Evolutionary conservation across 1,140 invertebrate species (phyloP), one percentile per base, ranked within the genome.

Genomic region (Musca domestica): DNA sequence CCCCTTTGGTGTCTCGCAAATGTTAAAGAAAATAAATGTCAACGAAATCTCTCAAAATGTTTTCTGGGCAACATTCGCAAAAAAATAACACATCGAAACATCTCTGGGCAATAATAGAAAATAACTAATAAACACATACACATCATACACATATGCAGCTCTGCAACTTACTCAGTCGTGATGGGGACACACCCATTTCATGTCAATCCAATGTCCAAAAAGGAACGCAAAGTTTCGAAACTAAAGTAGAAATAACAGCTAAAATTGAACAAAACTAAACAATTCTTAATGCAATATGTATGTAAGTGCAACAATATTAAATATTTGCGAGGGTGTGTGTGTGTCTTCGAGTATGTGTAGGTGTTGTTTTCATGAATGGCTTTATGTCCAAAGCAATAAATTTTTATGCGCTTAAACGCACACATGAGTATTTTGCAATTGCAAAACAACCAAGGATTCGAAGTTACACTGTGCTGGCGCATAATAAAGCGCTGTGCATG

Each of bases 331-430:
- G 20, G 23, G 22, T 17, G 2, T 58, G 17, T 23, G 27, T 20
- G 10, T 41, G 34, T 41, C 5, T 41, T 2, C 2, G 34, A 9
- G 34, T 41, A 12, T 41, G 34, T 41, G 34, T 41, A 41, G 34
- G 34, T 41, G 34, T 41, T 41, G 34, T 41, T 41, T 41, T 41
- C 34, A 20, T 61, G 56, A 61, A 23, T 61, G 34, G 56, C n/a
- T 61, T 61, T 61, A 61, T 61, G 56, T 61, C 27, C 27, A 61
- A 34, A 61, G 56, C 56, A 61, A 61, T 61, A 61, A 61, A 61
- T 34, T 61, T 61, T 61, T 61, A 61, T 61, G 27, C 27, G 56
- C 27, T 61, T 61, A 34, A 61, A 61, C 27, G 27, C 27, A 61
- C 27, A 34, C 56, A 61, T 34, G 27, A 19, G 27, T 34, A 61